A percentile compares a stretch with the other conserved stretches of the same genome.
phyloP scores from a whole-genome alignment of 2,888 invertebrate species.

The Mimas tiliae region DNA sequence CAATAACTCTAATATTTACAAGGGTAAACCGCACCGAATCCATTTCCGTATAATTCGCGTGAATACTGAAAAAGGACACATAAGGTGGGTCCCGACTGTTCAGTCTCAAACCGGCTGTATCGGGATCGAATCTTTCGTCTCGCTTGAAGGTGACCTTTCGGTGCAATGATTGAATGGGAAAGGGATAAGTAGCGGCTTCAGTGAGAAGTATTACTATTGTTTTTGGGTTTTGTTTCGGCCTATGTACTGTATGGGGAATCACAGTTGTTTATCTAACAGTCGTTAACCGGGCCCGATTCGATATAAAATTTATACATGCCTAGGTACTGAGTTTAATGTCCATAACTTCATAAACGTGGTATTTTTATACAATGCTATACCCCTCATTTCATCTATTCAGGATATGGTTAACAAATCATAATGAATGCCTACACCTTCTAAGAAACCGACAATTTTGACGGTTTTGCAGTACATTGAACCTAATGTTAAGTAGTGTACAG shows the following conservation, averaged over 20 bases:
- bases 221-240: not conserved
- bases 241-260: not conserved
- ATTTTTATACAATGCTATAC: too few relatives aligned
- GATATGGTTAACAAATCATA: too few relatives aligned
- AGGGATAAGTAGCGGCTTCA: not conserved
- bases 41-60: not conserved
- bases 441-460: too few relatives aligned
- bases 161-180: not conserved
- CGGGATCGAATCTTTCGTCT: not conserved
- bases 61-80: not conserved
- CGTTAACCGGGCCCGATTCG: too few relatives aligned
- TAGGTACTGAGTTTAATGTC: too few relatives aligned
- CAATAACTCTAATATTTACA: not conserved
- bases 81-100: not conserved
- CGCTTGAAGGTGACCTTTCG: not conserved
- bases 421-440: too few relatives aligned
- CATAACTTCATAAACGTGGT: too few relatives aligned
- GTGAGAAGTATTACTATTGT: not conserved
- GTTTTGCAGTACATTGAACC: too few relatives aligned
- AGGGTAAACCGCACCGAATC: not conserved
- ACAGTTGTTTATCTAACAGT: too few relatives aligned
- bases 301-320: too few relatives aligned
- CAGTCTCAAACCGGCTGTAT: not conserved
- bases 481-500: too few relatives aligned
- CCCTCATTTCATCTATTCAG: too few relatives aligned